Conservation (phyloP, 2,113 vertebrate species). For the Limanda limanda region DNA sequence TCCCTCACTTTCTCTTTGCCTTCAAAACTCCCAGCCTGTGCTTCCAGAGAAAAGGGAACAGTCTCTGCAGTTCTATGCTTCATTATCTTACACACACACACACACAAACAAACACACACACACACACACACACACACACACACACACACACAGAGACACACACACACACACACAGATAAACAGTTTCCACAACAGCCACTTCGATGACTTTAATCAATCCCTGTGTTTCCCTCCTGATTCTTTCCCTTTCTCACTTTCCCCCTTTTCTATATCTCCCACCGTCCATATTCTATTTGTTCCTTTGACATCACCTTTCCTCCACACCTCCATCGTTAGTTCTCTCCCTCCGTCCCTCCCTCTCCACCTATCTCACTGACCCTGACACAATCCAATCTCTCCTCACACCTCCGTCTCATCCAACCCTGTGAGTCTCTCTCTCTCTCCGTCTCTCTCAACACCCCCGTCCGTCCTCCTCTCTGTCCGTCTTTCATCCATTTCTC, state of each 20-base stretch:
- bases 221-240: neutral
- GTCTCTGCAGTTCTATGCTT: conserved; percentile 34
- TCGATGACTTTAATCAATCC: conserved; percentile 7
- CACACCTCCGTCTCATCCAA: neutral
- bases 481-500: neutral
- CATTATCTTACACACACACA: conserved; percentile 15
- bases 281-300: neutral
- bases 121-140: conserved; percentile 6
- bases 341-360: neutral
- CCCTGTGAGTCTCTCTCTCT: conserved; percentile 1
- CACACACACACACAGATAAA: conserved; percentile 10
- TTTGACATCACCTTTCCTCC: neutral
- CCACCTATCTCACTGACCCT: conserved; percentile 3
- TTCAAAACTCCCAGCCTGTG: conserved; percentile 37
- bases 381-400: neutral
- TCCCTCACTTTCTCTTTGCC: conserved; percentile 29
- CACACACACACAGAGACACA: neutral
- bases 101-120: neutral
- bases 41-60: conserved; percentile 16
- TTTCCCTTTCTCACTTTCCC: neutral
- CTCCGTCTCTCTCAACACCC: neutral
- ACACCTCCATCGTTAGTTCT: neutral
- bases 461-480: neutral
- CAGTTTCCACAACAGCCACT: conserved; percentile 19
- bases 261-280: neutral